phyloP scores from a whole-genome alignment of 2,113 vertebrate species.

The Nerophis lumbriciformis region DNA sequence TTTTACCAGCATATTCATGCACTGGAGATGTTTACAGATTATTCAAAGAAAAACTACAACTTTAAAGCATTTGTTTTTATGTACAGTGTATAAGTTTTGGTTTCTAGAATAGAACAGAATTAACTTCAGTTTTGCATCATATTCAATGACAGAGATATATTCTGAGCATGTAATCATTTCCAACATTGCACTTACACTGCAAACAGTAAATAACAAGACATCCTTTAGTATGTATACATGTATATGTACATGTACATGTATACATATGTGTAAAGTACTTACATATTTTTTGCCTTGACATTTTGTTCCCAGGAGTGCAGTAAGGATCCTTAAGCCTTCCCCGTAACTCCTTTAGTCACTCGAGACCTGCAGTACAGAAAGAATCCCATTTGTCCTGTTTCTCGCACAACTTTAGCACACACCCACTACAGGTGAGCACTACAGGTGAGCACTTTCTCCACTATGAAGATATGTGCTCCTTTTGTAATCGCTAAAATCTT shows the following conservation, averaged over 20 bases:
- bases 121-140: no score
- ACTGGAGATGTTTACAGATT: not conserved
- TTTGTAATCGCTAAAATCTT: constrained; percentile 8
- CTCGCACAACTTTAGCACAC: constrained; percentile 17
- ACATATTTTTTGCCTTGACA: constrained; percentile 28
- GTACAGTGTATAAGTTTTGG: no score
- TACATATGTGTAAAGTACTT: constrained; percentile 4
- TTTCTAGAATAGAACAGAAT: no score
- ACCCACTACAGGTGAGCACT: constrained; percentile 16
- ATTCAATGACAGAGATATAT: no score
- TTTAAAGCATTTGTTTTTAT: no score
- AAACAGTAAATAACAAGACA: no score
- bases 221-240: no score
- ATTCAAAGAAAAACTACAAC: not conserved
- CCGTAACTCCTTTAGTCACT: not conserved
- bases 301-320: constrained; percentile 5
- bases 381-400: not conserved
- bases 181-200: no score
- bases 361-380: not conserved
- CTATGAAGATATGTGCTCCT: not conserved
- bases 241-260: no score
- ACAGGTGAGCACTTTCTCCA: constrained; percentile 3
- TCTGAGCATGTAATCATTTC: no score
- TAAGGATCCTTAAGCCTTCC: not conserved
- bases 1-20: constrained; percentile 17